These are phyloP conservation scores for Pitangus sulphuratus DNA, from an alignment of 2,797 vertebrate species.

Conservation along the genomic window DNA sequence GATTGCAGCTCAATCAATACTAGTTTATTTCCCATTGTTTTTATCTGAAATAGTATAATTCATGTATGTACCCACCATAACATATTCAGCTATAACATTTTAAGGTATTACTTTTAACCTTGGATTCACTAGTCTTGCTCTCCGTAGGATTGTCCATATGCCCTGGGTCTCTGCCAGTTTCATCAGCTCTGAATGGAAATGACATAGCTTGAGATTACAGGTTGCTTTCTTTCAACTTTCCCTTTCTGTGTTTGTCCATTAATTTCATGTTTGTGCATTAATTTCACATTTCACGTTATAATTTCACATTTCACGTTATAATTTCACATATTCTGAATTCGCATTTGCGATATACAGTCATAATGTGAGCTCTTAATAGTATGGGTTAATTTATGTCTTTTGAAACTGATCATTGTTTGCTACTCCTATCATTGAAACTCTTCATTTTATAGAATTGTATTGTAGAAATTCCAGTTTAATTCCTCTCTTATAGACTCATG, in stretches of 20 bases:
- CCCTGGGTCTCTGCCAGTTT: slow-evolving; percentile 16
- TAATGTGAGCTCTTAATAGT: not conserved
- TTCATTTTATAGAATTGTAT: not conserved
- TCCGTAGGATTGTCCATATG: not conserved
- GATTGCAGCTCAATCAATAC: not conserved
- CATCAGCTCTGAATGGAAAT: not conserved
- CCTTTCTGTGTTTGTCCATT: not conserved
- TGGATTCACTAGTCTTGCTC: not conserved
- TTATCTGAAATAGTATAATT: not conserved
- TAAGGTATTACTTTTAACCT: slow-evolving; percentile 3
- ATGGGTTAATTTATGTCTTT: not conserved
- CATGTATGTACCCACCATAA: not conserved
- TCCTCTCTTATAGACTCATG: not conserved
- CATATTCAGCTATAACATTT: not conserved
- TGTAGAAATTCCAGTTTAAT: not conserved
- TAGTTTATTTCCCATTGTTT: not conserved
- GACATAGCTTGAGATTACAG: not conserved
- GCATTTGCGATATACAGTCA: not conserved
- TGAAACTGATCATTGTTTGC: not conserved
- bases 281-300: too few relatives aligned
- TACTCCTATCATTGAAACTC: not conserved
- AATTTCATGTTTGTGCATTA: not conserved
- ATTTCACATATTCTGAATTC: not conserved
- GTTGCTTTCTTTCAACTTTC: not conserved
- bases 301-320: not conserved